These are phyloP conservation scores for Rhagoletis zephyria DNA, from an alignment of 1,140 invertebrate genomes.

Conservation along the genomic window DNA sequence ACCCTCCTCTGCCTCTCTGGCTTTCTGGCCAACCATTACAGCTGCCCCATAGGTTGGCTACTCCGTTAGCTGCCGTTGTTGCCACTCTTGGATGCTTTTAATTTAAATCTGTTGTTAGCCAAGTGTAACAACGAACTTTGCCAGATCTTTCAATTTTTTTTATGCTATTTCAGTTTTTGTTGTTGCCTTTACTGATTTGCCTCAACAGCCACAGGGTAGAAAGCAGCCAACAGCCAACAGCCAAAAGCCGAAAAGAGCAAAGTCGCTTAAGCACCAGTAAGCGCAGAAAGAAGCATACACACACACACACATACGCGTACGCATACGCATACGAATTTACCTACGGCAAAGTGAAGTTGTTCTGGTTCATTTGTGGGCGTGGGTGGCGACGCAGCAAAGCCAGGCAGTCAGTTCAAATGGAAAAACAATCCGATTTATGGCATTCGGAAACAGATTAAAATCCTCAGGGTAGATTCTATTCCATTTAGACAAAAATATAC, in stretches of 20 bases:
- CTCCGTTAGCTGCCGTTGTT: neutral
- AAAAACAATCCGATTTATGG: conserved; percentile 50
- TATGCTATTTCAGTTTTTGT: neutral
- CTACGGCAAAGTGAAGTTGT: neutral
- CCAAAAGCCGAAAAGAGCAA: neutral
- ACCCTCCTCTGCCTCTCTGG: neutral
- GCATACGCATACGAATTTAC: neutral
- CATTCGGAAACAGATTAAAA: conserved; percentile 49
- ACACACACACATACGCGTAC: neutral
- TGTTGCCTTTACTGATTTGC: neutral
- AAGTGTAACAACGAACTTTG: conserved; percentile 40
- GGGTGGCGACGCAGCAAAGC: conserved; percentile 16
- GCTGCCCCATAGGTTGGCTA: neutral
- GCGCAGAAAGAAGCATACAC: neutral
- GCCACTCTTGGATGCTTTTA: conserved; percentile 43
- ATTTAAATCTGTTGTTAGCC: conserved; percentile 54
- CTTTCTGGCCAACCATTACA: too few relatives aligned
- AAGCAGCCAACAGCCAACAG: neutral
- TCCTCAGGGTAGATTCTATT: conserved; percentile 36
- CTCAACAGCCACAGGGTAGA: neutral
- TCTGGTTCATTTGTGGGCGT: neutral
- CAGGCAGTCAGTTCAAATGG: conserved; percentile 45
- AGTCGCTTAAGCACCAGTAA: neutral
- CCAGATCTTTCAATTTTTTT: conserved; percentile 9
- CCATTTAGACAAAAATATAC: conserved; percentile 29